Evolutionary conservation across 2,888 invertebrate genomes (phyloP).

Genomic region (Drosophila percnosoma): DNA sequence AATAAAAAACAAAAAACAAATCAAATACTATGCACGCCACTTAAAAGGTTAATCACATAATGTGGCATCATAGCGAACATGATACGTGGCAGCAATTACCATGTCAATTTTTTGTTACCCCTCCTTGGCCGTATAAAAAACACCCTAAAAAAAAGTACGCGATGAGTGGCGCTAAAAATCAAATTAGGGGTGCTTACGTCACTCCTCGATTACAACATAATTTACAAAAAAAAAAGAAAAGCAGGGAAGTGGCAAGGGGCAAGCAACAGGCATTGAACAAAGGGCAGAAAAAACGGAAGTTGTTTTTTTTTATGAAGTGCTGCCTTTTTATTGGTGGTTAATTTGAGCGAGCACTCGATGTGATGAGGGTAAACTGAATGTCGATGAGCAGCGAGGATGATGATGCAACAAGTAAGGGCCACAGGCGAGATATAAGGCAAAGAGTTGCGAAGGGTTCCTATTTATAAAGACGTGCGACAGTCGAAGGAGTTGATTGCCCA

Average conservation of each 20-base stretch:
- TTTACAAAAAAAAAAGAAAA: slow-evolving; percentile 57
- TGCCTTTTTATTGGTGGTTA: slow-evolving; percentile 82
- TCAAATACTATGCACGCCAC: slow-evolving; percentile 11
- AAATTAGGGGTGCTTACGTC: slow-evolving; percentile 76
- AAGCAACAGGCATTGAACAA: slow-evolving; percentile 58
- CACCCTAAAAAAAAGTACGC: slow-evolving; percentile 54
- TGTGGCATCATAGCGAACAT: slow-evolving; percentile 37
- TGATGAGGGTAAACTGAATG: slow-evolving; percentile 72
- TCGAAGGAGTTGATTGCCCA: slow-evolving; percentile 61
- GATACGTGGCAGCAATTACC: slow-evolving; percentile 57
- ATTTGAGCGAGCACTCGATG: slow-evolving; percentile 72
- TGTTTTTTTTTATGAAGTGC: slow-evolving; percentile 74
- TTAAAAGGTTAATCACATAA: slow-evolving; percentile 58
- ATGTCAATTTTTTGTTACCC: slow-evolving; percentile 52
- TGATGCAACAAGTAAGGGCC: slow-evolving; percentile 65
- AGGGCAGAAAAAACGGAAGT: slow-evolving; percentile 73
- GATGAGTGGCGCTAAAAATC: slow-evolving; percentile 81
- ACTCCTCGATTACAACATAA: slow-evolving; percentile 76
- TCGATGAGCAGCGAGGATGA: slow-evolving; percentile 26
- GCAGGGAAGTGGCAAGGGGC: slow-evolving; percentile 38
- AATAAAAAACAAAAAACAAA: background rate
- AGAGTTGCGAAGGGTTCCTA: slow-evolving; percentile 57
- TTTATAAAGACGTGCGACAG: slow-evolving; percentile 49
- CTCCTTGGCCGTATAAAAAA: slow-evolving; percentile 54
- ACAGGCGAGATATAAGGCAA: slow-evolving; percentile 16